Evolutionary conservation across 2,797 vertebrate species (phyloP), one percentile per base, ranked within the genome.

Genomic region (Schizothorax lantsangensis): DNA sequence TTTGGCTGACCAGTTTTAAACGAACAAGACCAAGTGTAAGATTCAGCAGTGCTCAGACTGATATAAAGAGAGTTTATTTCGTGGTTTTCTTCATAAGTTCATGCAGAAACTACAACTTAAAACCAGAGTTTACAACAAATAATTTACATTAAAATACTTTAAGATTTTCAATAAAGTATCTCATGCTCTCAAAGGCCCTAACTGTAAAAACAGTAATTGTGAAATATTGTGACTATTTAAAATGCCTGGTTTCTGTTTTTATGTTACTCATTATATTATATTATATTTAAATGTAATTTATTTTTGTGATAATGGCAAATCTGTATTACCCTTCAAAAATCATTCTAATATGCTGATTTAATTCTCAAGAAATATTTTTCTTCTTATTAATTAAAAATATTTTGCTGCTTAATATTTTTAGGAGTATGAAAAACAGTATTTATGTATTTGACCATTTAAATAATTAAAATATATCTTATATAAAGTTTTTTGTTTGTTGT

Each of bases 1-100:
- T 54, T 81, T 91, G 91, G 88, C 90, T 91, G 52, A 90, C 45
- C 59, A 92, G 89, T 91, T 92, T 88, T 57, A 92, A 91, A 92
- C 89, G 83, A 93, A 89, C 88, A 88, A 66, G 81, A 73, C 84
- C 88, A 86, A 90, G 84, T 89, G 47, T 64, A 84, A 68, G 83
- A 72, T 57, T 89, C 10, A 26, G 82, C 90, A 23, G 84, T 83
- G 81, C 79, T 84, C 82, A 82, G 77, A 73, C 69, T 79, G 4
- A 5, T 23, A n/a, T 59, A n/a, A 59, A 79, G 21, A 59, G 33
- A 10, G 52, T 59, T 79, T 5, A 1, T 79, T n/a, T n/a, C 5
- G 1, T 7, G 19, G 5, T 3, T 33, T 54, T 36, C 9, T 36
- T 36, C 11, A 59, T 5, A n/a, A 23, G 12, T 38, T 11, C 17